Evolutionary conservation across 2,888 invertebrate species (phyloP), one percentile per base, ranked within the genome.

Genomic region (Leptogaster cylindrica): DNA sequence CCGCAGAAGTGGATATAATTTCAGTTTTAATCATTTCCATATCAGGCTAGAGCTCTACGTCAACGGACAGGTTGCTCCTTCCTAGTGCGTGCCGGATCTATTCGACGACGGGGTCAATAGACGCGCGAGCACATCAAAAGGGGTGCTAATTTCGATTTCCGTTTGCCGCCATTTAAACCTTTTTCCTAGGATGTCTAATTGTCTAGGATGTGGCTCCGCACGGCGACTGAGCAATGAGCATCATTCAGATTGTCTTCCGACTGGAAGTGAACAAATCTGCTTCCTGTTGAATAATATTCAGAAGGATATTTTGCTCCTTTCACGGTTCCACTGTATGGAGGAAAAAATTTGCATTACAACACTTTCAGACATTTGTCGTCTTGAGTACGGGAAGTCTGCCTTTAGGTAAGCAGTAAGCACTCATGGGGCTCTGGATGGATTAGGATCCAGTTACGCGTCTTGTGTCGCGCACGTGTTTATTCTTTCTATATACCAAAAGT

Each of bases 391-490:
- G 52, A 52, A 52, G 52, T 52, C 16, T 18, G 10, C n/a, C 31
- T 31, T 31, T 8, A 31, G 36, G 2, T 3, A 14, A 36, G 2
- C 2, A n/a, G n/a, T n/a, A n/a, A n/a, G 25, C 25, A 52, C 31
- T 18, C 20, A 18, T 12, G 31, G 8, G 2, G 8, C 16, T 52
- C 6, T 33, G 18, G 31, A 27, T 63, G 16, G 46, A 7, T 12
- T 23, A 16, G 20, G 39, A 14, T 63, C 63, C 46, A 28, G 20
- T 63, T 63, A 63, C 63, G 18, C 48, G 65, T 46, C 65, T 65
- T 65, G 65, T 65, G 65, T 46, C 65, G 36, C 36, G 48, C 65
- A 65, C 65, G 65, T 65, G 65, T 65, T 65, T 48, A 65, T 36
- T 65, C 65, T 33, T 48, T 10, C 50, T 16, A 18, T 33, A 28